Evolutionary conservation across 2,888 invertebrate genomes (phyloP), one percentile per base, ranked within the genome.

Genomic region (Hybos culiciformis): DNA sequence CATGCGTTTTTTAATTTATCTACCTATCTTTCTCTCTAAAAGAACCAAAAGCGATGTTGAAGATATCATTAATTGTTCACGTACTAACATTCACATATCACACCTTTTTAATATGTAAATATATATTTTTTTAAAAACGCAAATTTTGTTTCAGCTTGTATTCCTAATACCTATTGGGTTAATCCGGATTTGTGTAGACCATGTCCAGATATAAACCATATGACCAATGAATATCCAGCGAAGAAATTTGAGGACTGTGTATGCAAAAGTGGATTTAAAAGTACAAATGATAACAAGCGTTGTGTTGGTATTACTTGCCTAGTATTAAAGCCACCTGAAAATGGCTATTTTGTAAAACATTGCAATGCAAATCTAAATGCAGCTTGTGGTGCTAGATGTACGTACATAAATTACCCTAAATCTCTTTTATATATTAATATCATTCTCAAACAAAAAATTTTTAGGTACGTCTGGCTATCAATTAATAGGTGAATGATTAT

Each of bases 371-470:
- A 77, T 6, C 67, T 79, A 39, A 77, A 80, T 56, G 77, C 78
- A n/a, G 80, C 78, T 1, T 81, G 80, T 58, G 80, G 80, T 1
- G 67, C 78, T 7, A 66, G 77, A 34, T 82, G 81, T 55, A 70
- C n/a, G n/a, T n/a, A n/a, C n/a, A n/a, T n/a, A n/a, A n/a, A n/a
- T n/a, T n/a, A n/a, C n/a, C n/a, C n/a, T n/a, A n/a, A n/a, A n/a
- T n/a, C n/a, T n/a, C n/a, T n/a, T n/a, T n/a, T n/a, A n/a, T n/a
- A n/a, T n/a, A n/a, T n/a, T n/a, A n/a, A n/a, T n/a, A n/a, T n/a
- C n/a, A n/a, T n/a, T n/a, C n/a, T n/a, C n/a, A n/a, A n/a, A n/a
- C n/a, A n/a, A n/a, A n/a, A n/a, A n/a, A n/a, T n/a, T n/a, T n/a
- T n/a, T n/a, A n/a, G n/a, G n/a, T n/a, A n/a, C 73, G 52, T 73